phyloP scores from a whole-genome alignment of 1,140 invertebrate species.

The Drosophila leontia region DNA sequence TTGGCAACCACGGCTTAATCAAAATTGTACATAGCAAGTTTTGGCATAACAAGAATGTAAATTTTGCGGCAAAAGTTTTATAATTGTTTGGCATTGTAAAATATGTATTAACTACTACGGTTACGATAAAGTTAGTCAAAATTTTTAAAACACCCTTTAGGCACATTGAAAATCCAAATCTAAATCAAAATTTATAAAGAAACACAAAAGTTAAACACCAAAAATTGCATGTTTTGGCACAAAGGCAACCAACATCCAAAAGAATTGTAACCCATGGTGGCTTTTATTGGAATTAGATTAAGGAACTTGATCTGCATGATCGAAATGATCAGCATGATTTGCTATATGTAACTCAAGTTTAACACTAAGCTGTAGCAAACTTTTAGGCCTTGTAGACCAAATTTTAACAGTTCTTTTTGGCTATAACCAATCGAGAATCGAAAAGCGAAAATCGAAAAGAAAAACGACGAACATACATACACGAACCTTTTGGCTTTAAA shows the following conservation, averaged over 20 bases:
- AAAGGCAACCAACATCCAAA: slow-evolving; percentile 58
- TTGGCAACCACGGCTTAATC: slow-evolving; percentile 56
- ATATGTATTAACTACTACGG: slow-evolving; percentile 42
- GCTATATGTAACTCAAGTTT: slow-evolving; percentile 67
- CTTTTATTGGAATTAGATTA: slow-evolving; percentile 82
- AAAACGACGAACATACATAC: slow-evolving; percentile 50
- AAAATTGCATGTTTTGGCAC: slow-evolving; percentile 66
- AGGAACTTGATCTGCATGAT: slow-evolving; percentile 33
- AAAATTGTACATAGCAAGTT: slow-evolving; percentile 70
- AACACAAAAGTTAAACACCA: slow-evolving; percentile 23
- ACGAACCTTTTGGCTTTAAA: slow-evolving; percentile 82
- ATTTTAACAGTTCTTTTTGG: slow-evolving; percentile 76
- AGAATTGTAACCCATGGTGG: slow-evolving; percentile 62
- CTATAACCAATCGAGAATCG: slow-evolving; percentile 51
- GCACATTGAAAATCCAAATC: slow-evolving; percentile 54
- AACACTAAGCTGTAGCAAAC: slow-evolving; percentile 67
- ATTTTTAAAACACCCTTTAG: slow-evolving; percentile 79
- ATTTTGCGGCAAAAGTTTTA: slow-evolving; percentile 75
- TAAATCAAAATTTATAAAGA: slow-evolving; percentile 28
- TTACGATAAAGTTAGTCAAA: slow-evolving; percentile 63
- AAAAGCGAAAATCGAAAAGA: slow-evolving; percentile 33
- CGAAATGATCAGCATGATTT: slow-evolving; percentile 71
- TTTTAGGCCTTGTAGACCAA: slow-evolving; percentile 82
- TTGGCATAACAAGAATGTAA: slow-evolving; percentile 38
- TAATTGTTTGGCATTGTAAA: slow-evolving; percentile 73